phyloP scores from a whole-genome alignment of 92 coral and sea anemone genomes.

The Siderastrea siderea region DNA sequence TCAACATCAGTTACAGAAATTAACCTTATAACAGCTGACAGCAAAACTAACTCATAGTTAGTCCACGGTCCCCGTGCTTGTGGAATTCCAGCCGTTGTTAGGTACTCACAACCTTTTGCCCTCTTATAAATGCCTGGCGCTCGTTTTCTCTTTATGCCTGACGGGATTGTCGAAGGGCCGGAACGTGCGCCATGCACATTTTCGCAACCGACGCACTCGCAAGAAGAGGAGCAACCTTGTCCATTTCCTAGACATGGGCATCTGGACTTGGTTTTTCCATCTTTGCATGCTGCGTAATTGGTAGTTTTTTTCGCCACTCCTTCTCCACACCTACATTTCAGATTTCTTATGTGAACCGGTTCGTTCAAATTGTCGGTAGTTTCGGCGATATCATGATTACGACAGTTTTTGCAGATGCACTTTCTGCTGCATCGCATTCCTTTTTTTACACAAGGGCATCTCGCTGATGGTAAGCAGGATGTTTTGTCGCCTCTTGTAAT shows the following conservation, averaged over 20 bases:
- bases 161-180: background rate
- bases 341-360: background rate
- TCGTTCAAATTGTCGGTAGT: background rate
- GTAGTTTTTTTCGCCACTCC: background rate
- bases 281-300: constrained; percentile 13
- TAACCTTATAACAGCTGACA: constrained; percentile 31
- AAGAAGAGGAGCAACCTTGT: constrained; percentile 35
- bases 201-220: constrained; percentile 21
- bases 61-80: constrained; percentile 31
- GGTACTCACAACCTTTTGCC: constrained; percentile 8
- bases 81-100: constrained; percentile 19
- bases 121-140: constrained; percentile 5
- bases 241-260: constrained; percentile 42
- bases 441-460: constrained; percentile 36
- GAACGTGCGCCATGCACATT: constrained; percentile 33
- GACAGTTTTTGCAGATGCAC: constrained; percentile 45
- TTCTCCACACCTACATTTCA: constrained; percentile 20
- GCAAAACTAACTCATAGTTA: background rate
- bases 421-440: constrained; percentile 12
- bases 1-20: constrained; percentile 21
- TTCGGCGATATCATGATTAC: constrained; percentile 1
- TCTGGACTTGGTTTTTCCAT: constrained; percentile 29
- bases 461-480: constrained; percentile 1
- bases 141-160: constrained; percentile 2
- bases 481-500: constrained; percentile 12